These are phyloP conservation scores for Bathynomus jamesi DNA, from an alignment of 1,140 invertebrate species.

Conservation along the genomic window DNA sequence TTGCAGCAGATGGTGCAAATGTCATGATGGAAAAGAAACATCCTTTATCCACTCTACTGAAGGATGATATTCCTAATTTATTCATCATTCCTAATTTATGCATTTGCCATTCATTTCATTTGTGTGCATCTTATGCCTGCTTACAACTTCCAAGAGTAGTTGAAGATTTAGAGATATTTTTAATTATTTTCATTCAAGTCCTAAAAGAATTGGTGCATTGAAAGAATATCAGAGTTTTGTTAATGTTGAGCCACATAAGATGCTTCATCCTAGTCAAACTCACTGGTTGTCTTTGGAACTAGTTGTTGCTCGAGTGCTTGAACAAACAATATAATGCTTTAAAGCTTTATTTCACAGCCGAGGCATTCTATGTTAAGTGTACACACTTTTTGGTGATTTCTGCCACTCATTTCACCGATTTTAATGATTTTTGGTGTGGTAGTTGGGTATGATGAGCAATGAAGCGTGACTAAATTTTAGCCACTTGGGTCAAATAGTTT, in stretches of 20 bases:
- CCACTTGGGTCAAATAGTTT: no score
- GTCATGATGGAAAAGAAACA: constrained; percentile 24
- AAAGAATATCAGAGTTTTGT: constrained; percentile 25
- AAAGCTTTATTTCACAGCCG: no score
- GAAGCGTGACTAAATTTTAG: no score
- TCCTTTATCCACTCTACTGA: constrained; percentile 17
- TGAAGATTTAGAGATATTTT: constrained; percentile 22
- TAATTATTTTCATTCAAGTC: constrained; percentile 20
- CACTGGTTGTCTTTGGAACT: constrained; percentile 17
- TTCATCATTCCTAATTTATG: constrained; percentile 30
- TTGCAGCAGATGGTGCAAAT: no score
- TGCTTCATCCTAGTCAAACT: constrained; percentile 11
- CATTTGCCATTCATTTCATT: constrained; percentile 25
- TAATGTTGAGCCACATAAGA: no score
- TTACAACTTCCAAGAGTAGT: constrained; percentile 24
- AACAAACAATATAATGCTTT: no score
- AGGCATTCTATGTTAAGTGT: no score
- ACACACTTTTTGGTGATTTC: no score
- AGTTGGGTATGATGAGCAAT: no score
- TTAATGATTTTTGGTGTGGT: no score
- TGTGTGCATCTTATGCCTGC: constrained; percentile 24
- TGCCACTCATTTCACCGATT: no score
- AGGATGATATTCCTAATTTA: constrained; percentile 15
- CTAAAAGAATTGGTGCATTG: constrained; percentile 17
- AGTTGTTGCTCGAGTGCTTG: constrained; percentile 6